A percentile compares a stretch with the other conserved stretches of the same genome.
These are phyloP conservation scores for Gerosis bhagava DNA, from an alignment of 2,888 invertebrate genomes.

Conservation along the genomic window DNA sequence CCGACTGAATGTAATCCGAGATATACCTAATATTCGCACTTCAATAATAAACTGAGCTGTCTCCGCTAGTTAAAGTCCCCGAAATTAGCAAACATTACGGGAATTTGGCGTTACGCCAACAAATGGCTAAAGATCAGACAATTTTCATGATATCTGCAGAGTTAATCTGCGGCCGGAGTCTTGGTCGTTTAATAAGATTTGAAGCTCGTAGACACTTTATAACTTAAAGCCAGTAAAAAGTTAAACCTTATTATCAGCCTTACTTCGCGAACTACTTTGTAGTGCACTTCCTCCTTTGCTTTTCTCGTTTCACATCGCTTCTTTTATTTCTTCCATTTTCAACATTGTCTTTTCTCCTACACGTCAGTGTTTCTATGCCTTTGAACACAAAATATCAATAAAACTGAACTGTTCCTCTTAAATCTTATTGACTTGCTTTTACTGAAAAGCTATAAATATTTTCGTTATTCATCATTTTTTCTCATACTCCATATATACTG, in stretches of 20 bases:
- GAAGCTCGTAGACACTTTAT: slow-evolving; percentile 26
- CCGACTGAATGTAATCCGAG: slow-evolving; percentile 19
- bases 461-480: too few species aligned
- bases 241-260: slow-evolving; percentile 22
- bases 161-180: slow-evolving; percentile 25
- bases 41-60: slow-evolving; percentile 27
- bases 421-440: too few species aligned
- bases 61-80: slow-evolving; percentile 21
- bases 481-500: too few species aligned
- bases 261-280: slow-evolving; percentile 20
- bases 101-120: slow-evolving; percentile 23
- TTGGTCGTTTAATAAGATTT: slow-evolving; percentile 28
- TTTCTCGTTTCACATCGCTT: neutral
- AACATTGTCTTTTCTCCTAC: too few species aligned
- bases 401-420: too few species aligned
- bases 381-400: too few species aligned
- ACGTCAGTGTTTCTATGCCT: too few species aligned
- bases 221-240: slow-evolving; percentile 26
- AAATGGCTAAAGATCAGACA: slow-evolving; percentile 26
- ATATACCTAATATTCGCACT: slow-evolving; percentile 20
- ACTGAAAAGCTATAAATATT: too few species aligned
- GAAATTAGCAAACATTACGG: slow-evolving; percentile 26
- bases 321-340: neutral
- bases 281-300: slow-evolving; percentile 4
- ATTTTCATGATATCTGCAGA: slow-evolving; percentile 27